These are phyloP conservation scores for Eumeta japonica DNA, from an alignment of 1,140 invertebrate species.

Conservation along the genomic window DNA sequence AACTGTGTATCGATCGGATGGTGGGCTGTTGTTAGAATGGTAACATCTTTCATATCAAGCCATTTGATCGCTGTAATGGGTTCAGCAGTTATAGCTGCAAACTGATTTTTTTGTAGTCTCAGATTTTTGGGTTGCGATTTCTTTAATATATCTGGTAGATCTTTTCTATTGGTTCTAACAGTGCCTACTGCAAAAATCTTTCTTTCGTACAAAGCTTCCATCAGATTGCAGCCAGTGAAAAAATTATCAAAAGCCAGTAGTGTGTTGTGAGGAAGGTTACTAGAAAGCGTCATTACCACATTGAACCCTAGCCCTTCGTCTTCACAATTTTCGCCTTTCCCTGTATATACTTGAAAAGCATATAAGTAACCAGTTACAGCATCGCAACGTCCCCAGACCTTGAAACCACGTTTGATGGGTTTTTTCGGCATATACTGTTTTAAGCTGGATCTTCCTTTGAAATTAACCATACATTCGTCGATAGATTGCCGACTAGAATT, in stretches of 20 bases:
- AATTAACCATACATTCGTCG: slow-evolving; percentile 27
- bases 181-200: slow-evolving; percentile 19
- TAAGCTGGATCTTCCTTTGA: slow-evolving; percentile 20
- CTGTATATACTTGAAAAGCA: slow-evolving; percentile 14
- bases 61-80: no score
- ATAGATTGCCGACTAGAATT: slow-evolving; percentile 12
- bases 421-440: slow-evolving; percentile 26
- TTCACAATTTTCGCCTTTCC: slow-evolving; percentile 13
- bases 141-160: slow-evolving; percentile 16
- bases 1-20: slow-evolving; percentile 14
- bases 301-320: slow-evolving; percentile 17
- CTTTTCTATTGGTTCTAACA: slow-evolving; percentile 17
- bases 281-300: slow-evolving; percentile 13
- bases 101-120: slow-evolving; percentile 16
- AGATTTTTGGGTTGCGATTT: slow-evolving; percentile 10
- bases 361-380: slow-evolving; percentile 13
- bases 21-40: slow-evolving; percentile 22
- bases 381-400: slow-evolving; percentile 19
- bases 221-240: slow-evolving; percentile 14
- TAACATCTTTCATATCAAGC: slow-evolving; percentile 22
- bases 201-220: slow-evolving; percentile 18
- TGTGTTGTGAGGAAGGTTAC: slow-evolving; percentile 10
- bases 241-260: slow-evolving; percentile 19
- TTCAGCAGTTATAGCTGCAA: slow-evolving; percentile 18
- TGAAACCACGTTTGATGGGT: slow-evolving; percentile 25